A percentile compares a stretch with the other conserved stretches of the same genome.
Conservation (phyloP, 2,888 invertebrate genomes). For the Drosophila infuscata region DNA sequence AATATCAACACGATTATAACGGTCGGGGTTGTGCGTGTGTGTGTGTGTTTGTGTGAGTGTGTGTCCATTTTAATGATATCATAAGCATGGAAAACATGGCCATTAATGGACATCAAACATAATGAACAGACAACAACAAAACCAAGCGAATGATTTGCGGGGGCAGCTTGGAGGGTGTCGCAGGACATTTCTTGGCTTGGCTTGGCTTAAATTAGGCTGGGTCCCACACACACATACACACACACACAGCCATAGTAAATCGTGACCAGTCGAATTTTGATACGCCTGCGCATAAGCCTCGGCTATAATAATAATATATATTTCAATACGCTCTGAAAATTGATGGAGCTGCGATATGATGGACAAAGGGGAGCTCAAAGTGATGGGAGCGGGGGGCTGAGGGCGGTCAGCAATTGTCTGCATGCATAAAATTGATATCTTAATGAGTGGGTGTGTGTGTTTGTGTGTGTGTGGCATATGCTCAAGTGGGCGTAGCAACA, state of each 20-base stretch:
- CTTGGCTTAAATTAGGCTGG: conserved; percentile 55
- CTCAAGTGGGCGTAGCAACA: conserved; percentile 7
- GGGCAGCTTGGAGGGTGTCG: not conserved
- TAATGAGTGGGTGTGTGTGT: conserved; percentile 41
- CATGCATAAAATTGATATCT: conserved; percentile 66
- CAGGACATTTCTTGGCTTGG: conserved; percentile 43
- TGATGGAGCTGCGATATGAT: conserved; percentile 13
- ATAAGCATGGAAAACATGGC: conserved; percentile 62
- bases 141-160: conserved; percentile 2
- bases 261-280: conserved; percentile 18
- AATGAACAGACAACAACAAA: conserved; percentile 46
- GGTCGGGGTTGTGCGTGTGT: conserved; percentile 8
- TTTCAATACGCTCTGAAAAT: conserved; percentile 35
- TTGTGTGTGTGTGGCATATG: not conserved
- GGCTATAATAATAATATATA: conserved; percentile 42
- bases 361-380: not conserved
- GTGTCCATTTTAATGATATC: conserved; percentile 62
- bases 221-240: not conserved
- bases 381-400: not conserved
- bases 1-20: conserved; percentile 33
- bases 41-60: conserved; percentile 14
- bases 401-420: conserved; percentile 38
- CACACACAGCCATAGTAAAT: conserved; percentile 27
- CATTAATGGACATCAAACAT: conserved; percentile 67
- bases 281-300: conserved; percentile 37